Percentiles rank a stretch among this genome's conserved stretches.
phyloP scores from a whole-genome alignment of 2,888 invertebrate genomes.

The Ormyrus pomaceus region DNA sequence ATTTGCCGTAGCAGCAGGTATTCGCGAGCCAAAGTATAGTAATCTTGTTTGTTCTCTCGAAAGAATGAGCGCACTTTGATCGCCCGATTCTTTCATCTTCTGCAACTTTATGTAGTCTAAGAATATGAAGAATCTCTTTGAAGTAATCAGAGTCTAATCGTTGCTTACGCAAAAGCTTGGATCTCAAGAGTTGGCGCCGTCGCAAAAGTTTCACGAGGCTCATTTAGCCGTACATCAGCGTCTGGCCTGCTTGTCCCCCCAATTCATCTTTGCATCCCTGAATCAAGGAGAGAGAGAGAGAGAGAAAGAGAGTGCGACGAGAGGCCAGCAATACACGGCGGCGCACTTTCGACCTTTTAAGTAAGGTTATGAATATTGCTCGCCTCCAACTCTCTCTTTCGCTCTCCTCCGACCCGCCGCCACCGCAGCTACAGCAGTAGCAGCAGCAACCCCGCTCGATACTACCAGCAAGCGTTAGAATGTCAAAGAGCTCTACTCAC shows the following conservation, averaged over 20 bases:
- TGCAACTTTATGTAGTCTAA: too few species aligned
- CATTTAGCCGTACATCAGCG: constrained; percentile 15
- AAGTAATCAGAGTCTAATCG: too few species aligned
- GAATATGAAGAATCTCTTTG: too few species aligned
- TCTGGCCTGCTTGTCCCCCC: background rate
- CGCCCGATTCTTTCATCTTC: too few species aligned
- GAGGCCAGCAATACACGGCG: constrained; percentile 1
- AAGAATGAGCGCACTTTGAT: too few species aligned
- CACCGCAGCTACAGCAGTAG: background rate
- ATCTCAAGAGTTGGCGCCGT: background rate
- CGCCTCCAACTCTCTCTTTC: background rate
- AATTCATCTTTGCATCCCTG: background rate
- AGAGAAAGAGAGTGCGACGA: background rate
- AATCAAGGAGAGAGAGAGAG: background rate
- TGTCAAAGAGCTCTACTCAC: constrained; percentile 36
- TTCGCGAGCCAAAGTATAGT: too few species aligned
- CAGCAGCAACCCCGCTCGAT: background rate
- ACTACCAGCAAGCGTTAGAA: background rate
- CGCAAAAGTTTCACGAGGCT: constrained; percentile 16
- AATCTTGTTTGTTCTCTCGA: too few species aligned
- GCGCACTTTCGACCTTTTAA: background rate
- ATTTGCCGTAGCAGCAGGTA: too few species aligned
- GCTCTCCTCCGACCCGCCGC: background rate
- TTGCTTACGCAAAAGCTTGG: too few species aligned
- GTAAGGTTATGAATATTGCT: constrained; percentile 46